These are phyloP conservation scores for Leptothorax acervorum DNA, from an alignment of 2,888 invertebrate genomes.

Conservation along the genomic window DNA sequence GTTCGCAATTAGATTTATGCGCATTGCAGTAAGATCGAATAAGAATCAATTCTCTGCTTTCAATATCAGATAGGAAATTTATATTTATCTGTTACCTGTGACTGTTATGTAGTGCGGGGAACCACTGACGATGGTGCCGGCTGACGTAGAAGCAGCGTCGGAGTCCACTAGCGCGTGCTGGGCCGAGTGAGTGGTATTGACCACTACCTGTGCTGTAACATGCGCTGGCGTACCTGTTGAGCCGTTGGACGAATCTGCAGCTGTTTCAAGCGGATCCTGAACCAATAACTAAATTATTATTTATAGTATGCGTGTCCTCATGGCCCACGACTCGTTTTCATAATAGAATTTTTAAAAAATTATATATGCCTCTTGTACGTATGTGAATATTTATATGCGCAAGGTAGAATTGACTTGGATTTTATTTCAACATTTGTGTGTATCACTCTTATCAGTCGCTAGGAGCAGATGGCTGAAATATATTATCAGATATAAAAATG, in stretches of 20 bases:
- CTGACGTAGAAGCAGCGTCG: conserved; percentile 86
- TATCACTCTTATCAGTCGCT: conserved; percentile 59
- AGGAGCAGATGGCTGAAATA: conserved; percentile 72
- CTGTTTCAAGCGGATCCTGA: conserved; percentile 86
- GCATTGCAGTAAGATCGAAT: conserved; percentile 5
- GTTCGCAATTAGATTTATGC: conserved; percentile 5
- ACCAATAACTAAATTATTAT: conserved; percentile 82
- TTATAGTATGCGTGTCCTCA: conserved; percentile 76
- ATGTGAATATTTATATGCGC: conserved; percentile 39
- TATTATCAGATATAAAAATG: conserved; percentile 67
- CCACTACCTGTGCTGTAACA: conserved; percentile 86
- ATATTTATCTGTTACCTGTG: conserved; percentile 87
- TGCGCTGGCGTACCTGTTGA: conserved; percentile 86
- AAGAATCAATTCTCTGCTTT: conserved; percentile 4
- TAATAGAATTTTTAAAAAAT: conserved; percentile 38
- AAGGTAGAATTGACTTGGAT: conserved; percentile 8
- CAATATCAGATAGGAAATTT: background rate
- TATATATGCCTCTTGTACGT: conserved; percentile 18
- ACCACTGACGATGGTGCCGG: conserved; percentile 84
- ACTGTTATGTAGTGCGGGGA: conserved; percentile 91
- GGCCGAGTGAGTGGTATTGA: conserved; percentile 85
- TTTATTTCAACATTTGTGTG: conserved; percentile 40
- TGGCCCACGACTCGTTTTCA: conserved; percentile 55
- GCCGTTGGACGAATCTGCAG: conserved; percentile 88
- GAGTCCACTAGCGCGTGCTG: conserved; percentile 86